phyloP scores from a whole-genome alignment of 2,797 vertebrate species.

The Syncerus caffer region DNA sequence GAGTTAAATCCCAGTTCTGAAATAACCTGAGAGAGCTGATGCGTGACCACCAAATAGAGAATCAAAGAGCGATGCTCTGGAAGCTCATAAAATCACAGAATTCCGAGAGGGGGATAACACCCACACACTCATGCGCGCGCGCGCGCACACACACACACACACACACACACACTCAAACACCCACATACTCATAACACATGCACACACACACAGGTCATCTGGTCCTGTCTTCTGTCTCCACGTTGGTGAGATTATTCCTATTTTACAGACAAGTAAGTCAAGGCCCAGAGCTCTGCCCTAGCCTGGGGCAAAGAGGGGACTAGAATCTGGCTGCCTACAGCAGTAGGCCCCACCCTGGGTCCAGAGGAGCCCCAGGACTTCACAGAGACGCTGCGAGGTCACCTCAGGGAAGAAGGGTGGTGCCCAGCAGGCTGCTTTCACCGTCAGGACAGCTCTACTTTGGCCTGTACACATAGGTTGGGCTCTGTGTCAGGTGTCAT shows the following conservation, averaged over 20 bases:
- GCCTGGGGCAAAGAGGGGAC: background rate
- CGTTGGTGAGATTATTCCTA: background rate
- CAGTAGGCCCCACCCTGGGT: background rate
- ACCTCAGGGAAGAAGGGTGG: rapidly evolving
- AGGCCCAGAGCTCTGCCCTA: background rate
- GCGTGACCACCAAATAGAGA: background rate
- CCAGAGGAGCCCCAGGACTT: background rate
- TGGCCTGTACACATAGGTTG: rapidly evolving
- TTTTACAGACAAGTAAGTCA: background rate
- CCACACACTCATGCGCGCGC: background rate
- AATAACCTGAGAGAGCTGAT: background rate
- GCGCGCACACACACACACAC: background rate
- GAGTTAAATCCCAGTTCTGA: background rate
- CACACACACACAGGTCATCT: too few relatives aligned
- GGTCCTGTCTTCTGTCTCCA: background rate
- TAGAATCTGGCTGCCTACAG: background rate
- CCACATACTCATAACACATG: rapidly evolving
- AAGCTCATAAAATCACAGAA: background rate
- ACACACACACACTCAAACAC: too few relatives aligned
- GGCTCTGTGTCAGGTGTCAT: background rate
- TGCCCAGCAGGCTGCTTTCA: rapidly evolving
- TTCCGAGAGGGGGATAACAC: too few relatives aligned
- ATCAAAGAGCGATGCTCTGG: rapidly evolving
- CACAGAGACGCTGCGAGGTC: background rate
- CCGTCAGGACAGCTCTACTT: rapidly evolving